Evolutionary conservation across 2,888 invertebrate species (phyloP).

Genomic region (Eumacrocentrus americanus): DNA sequence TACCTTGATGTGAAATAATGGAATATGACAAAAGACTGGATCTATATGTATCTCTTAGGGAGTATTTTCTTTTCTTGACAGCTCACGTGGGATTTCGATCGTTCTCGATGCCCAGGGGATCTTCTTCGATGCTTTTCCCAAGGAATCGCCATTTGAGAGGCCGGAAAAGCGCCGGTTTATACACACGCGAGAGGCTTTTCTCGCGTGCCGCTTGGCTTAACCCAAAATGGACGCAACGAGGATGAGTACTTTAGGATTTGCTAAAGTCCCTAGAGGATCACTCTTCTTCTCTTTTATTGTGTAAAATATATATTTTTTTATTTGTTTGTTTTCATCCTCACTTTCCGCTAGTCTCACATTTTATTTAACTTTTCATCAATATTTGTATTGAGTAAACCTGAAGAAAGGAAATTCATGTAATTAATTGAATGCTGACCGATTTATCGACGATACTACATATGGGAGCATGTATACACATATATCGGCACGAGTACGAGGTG

Average conservation of each 20-base stretch:
- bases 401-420: neutral
- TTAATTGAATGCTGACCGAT: constrained; percentile 1
- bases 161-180: neutral
- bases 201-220: neutral
- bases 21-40: too few relatives aligned
- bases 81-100: too few relatives aligned
- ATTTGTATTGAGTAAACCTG: neutral
- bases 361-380: neutral
- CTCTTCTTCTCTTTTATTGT: neutral
- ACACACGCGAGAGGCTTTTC: neutral
- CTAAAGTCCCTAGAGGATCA: neutral
- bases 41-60: too few relatives aligned
- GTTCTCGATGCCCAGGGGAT: neutral
- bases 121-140: neutral
- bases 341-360: neutral
- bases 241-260: neutral
- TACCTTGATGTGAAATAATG: too few relatives aligned
- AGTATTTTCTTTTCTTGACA: too few relatives aligned
- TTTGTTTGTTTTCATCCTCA: neutral
- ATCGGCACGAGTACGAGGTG: constrained; percentile 8
- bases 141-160: constrained; percentile 10
- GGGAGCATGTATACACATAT: neutral
- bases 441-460: neutral
- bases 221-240: neutral
- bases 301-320: too few relatives aligned